Evolutionary conservation across 2,888 invertebrate genomes (phyloP), one percentile per base, ranked within the genome.

Genomic region (Lumbricus terrestris): DNA sequence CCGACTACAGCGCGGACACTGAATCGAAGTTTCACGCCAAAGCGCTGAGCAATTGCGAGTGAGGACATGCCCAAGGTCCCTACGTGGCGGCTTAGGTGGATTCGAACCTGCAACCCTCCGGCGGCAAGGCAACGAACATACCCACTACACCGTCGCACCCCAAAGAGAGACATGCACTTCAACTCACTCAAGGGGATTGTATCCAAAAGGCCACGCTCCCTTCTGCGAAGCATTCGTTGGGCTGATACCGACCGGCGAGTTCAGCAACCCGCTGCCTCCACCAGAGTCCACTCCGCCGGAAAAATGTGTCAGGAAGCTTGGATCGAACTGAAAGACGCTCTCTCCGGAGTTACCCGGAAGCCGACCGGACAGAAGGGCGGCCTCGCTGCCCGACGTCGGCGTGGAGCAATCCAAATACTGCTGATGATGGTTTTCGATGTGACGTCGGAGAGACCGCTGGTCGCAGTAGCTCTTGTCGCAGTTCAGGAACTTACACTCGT

Each of bases 391-490:
- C 33, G 89, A 82, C 20, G 89, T 90, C 5, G 85, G 85, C 85
- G 85, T 34, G 23, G 85, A 20, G 37, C 35, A 34, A 16, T 85
- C 85, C 18, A 40, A 34, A 47, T 33, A 40, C 35, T 40, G 88
- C 88, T 88, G 88, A 42, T 88, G 90, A 37, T 90, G 90, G 95
- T 98, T 98, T 95, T 98, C 98, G 42, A 98, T 97, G 95, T 99
- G 99, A 89, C 99, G 96, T 90, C 98, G 96, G 92, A 99, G 95
- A 23, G 98, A 98, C 90, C 99, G 96, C 88, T 98, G 98, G 95
- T 99, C 99, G 96, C 99, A 99, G 95, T 99, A 99, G 91, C 98
- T 98, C 95, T 98, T 98, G 92, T 98, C 98, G 95, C 99, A 99
- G 90, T 98, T 98, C 93, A 98, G 97, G 91, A 98, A 97, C 95